Conservation (phyloP, 2,797 vertebrate species). For the Naso thynnoides region DNA sequence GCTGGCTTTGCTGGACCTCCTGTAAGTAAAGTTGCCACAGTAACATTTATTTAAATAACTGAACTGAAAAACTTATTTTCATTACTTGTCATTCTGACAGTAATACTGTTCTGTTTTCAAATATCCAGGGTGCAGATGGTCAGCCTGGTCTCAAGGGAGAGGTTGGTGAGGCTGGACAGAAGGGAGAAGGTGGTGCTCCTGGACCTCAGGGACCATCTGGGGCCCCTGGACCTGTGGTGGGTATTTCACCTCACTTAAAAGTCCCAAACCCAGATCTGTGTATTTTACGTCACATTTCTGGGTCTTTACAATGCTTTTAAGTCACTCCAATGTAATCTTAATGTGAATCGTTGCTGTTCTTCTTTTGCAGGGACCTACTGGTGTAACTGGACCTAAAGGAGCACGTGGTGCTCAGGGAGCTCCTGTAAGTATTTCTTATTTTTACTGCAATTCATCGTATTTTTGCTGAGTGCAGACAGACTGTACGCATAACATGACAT, state of each 20-base stretch:
- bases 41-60: background rate
- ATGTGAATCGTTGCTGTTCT: conserved; percentile 16
- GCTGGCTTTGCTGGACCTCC: conserved; percentile 98
- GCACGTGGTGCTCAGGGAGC: conserved; percentile 95
- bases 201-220: conserved; percentile 97
- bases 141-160: conserved; percentile 96
- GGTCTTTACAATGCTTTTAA: background rate
- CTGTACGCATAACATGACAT: too few relatives aligned
- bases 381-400: conserved; percentile 94
- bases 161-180: conserved; percentile 92
- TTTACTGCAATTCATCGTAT: background rate
- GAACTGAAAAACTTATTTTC: background rate
- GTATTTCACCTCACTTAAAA: conserved; percentile 44
- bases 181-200: conserved; percentile 91
- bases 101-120: background rate
- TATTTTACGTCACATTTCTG: background rate
- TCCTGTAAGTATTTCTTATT: conserved; percentile 85
- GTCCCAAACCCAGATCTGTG: background rate
- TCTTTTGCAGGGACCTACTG: conserved; percentile 91
- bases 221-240: conserved; percentile 94
- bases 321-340: background rate
- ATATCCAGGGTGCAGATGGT: conserved; percentile 91
- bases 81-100: background rate
- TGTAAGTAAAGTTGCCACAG: conserved; percentile 83
- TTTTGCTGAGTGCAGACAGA: background rate